phyloP scores from a whole-genome alignment of 2,113 vertebrate species.

The Trochalopteron elliotii region DNA sequence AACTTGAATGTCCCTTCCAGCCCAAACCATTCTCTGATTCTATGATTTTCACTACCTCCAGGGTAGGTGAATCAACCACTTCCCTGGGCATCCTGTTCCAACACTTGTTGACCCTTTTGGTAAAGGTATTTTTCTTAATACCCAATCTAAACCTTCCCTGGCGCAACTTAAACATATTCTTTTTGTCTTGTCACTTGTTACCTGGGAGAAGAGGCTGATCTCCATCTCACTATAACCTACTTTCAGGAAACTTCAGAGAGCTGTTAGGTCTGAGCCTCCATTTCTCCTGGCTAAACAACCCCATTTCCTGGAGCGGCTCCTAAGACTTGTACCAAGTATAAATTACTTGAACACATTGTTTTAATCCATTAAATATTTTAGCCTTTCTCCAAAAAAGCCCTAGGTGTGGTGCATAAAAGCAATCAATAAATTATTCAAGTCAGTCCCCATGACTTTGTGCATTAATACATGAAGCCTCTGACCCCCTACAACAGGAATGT shows the following conservation, averaged over 20 bases:
- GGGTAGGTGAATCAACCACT: neutral
- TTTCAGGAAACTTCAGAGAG: neutral
- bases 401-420: neutral
- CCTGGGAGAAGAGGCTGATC: neutral
- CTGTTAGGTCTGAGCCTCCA: fast-evolving
- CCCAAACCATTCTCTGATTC: neutral
- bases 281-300: neutral
- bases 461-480: conserved; percentile 16
- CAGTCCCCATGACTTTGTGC: neutral
- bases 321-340: neutral
- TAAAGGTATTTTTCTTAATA: neutral
- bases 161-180: neutral
- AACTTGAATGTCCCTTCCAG: neutral
- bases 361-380: neutral
- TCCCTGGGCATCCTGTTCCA: neutral
- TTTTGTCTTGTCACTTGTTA: neutral
- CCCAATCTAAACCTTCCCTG: neutral
- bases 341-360: neutral
- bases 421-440: conserved; percentile 52
- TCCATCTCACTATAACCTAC: neutral
- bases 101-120: neutral
- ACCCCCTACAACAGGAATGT: conserved; percentile 16
- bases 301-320: neutral
- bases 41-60: neutral
- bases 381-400: neutral